phyloP scores from a whole-genome alignment of 2,113 vertebrate genomes.

The Mus spicilegus region DNA sequence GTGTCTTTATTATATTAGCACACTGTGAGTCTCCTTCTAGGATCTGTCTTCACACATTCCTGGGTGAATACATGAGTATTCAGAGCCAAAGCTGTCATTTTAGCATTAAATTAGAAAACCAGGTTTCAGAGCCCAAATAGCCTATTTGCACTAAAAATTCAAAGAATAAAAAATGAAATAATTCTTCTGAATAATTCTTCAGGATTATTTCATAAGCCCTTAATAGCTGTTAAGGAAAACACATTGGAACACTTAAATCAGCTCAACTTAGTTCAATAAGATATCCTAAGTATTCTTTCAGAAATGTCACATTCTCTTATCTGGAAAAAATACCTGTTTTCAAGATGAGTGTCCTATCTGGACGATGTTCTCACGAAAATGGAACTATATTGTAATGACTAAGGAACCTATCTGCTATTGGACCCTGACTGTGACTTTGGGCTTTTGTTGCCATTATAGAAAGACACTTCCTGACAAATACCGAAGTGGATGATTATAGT shows the following conservation, averaged over 20 bases:
- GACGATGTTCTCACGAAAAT: background rate
- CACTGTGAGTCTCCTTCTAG: background rate
- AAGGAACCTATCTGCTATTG: background rate
- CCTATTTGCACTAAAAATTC: background rate
- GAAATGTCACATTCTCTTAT: background rate
- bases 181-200: background rate
- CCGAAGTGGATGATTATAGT: too few relatives aligned
- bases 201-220: background rate
- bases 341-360: background rate
- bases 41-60: background rate
- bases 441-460: background rate
- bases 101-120: background rate
- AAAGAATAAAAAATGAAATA: slow-evolving; percentile 1
- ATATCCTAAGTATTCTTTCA: background rate
- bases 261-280: slow-evolving; percentile 8
- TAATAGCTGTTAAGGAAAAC: background rate
- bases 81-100: background rate
- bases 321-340: background rate
- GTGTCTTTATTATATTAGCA: background rate
- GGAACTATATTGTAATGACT: too few relatives aligned
- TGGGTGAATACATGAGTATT: background rate
- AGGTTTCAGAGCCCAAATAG: background rate
- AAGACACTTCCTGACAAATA: too few relatives aligned
- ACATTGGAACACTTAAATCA: background rate
- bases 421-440: background rate